A percentile compares a stretch with the other conserved stretches of the same genome.
phyloP scores from a whole-genome alignment of 2,797 vertebrate genomes.

The Hyperoplus immaculatus region DNA sequence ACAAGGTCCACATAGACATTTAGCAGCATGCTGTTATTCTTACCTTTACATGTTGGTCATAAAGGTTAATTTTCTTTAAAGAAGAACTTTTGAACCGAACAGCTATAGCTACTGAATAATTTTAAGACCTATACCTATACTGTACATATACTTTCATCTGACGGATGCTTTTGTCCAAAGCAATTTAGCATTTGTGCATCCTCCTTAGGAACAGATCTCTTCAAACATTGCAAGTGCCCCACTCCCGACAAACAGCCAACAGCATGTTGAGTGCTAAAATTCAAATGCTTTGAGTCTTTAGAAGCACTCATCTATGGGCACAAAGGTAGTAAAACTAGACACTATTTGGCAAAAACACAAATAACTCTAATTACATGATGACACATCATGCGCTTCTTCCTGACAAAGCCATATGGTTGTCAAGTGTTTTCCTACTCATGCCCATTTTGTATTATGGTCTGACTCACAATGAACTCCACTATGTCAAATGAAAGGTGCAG shows the following conservation, averaged over 20 bases:
- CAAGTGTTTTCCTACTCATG: not conserved
- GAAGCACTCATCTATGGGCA: slow-evolving; percentile 1
- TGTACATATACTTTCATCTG: not conserved
- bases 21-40: slow-evolving; percentile 41
- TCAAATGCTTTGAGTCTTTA: not conserved
- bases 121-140: not conserved
- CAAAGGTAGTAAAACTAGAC: slow-evolving; percentile 1
- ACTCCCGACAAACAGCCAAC: not conserved
- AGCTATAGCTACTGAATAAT: not conserved
- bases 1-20: slow-evolving; percentile 50
- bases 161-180: not conserved
- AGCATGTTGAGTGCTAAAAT: not conserved
- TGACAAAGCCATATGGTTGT: slow-evolving; percentile 8
- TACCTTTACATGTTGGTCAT: slow-evolving; percentile 45
- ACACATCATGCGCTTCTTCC: slow-evolving; percentile 13
- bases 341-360: slow-evolving; percentile 19
- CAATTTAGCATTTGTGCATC: not conserved
- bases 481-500: slow-evolving; percentile 5
- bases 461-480: slow-evolving; percentile 23
- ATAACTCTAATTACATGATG: slow-evolving; percentile 27
- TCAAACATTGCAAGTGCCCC: not conserved
- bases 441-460: slow-evolving; percentile 27
- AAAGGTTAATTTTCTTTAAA: slow-evolving; percentile 36
- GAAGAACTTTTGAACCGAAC: slow-evolving; percentile 15
- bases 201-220: not conserved